Base-by-base conservation (phyloP, 2,888 invertebrate species). In the Amiota mariae region DNA sequence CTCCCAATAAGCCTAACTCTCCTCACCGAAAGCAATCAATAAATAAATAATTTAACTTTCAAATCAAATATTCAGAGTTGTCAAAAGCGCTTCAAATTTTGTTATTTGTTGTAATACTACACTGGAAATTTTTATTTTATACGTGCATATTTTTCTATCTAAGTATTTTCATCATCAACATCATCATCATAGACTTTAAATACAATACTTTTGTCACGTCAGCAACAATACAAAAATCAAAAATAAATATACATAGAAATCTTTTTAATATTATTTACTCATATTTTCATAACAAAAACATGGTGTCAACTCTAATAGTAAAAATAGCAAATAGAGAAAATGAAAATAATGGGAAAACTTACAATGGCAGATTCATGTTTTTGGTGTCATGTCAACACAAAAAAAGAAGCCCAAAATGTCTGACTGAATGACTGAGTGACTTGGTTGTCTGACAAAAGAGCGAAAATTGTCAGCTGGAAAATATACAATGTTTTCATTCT, bases 181-280 rank as follows among this genome's bases (percentile, higher is more conserved):
- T 36, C 36, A 36, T 36, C 36, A 36, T 6, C 13, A 54, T n/a
- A 54, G 8, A 54, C 4, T 13, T 46, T 24, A 68, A 70, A 56
- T 57, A 56, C 70, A 70, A 56, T 57, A 56, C 70, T 70, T 70
- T 56, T 46, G 47, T n/a, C 70, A 56, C 47, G 56, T 70, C 56
- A 70, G 46, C 56, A 36, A 6, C 4, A 36, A 36, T 36, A 36
- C 6, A 36, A 36, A 36, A 36, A 36, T 2, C 1, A 24, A 1
- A 24, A 24, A 24, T 2, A 24, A 24, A 24, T n/a, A n/a, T n/a
- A n/a, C n/a, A 68, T 70, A 47, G 47, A 18, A 59, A 18, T 59
- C 8, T 59, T 6, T 15, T 2, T 59, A 36, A 18, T 59, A 8
- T 18, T 18, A 8, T 47, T 12, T 46, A 46, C 57, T 46, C 8